Percentiles rank a stretch among this genome's conserved stretches.
These are phyloP conservation scores for Acanthiza pusilla DNA, from an alignment of 2,797 vertebrate genomes.

Conservation along the genomic window DNA sequence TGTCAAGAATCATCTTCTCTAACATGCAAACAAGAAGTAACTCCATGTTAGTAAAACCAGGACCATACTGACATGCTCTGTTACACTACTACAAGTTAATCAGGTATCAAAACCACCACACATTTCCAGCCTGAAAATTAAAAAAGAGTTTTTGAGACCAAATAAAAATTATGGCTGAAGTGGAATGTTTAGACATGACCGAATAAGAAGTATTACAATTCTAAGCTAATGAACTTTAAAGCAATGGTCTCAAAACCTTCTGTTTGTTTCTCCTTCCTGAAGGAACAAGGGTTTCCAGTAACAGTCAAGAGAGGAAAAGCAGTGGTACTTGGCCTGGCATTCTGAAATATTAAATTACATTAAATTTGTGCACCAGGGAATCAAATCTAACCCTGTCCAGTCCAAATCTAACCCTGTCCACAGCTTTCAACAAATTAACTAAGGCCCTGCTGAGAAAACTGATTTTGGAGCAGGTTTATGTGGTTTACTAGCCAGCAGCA, in stretches of 20 bases:
- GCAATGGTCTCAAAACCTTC: not conserved
- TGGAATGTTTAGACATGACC: not conserved
- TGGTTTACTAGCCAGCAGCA: not conserved
- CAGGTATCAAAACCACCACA: not conserved
- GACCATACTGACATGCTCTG: not conserved
- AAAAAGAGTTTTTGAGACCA: not conserved
- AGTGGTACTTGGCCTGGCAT: not conserved
- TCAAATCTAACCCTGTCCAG: not conserved
- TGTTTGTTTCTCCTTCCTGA: not conserved
- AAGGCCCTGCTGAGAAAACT: not conserved
- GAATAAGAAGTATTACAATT: not conserved
- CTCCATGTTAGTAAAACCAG: not conserved
- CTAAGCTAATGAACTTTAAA: not conserved
- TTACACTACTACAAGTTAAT: not conserved
- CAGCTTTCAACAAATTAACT: not conserved
- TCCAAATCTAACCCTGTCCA: not conserved
- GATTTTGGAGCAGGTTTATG: not conserved
- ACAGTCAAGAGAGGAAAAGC: not conserved
- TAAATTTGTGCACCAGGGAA: not conserved
- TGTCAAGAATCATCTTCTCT: not conserved
- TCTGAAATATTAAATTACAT: not conserved
- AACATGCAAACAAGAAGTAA: conserved; percentile 34
- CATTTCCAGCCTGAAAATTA: not conserved
- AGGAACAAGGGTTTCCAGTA: not conserved
- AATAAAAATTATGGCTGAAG: not conserved